Evolutionary conservation across 2,888 invertebrate species (phyloP).

Genomic region (Enchytraeus crypticus): DNA sequence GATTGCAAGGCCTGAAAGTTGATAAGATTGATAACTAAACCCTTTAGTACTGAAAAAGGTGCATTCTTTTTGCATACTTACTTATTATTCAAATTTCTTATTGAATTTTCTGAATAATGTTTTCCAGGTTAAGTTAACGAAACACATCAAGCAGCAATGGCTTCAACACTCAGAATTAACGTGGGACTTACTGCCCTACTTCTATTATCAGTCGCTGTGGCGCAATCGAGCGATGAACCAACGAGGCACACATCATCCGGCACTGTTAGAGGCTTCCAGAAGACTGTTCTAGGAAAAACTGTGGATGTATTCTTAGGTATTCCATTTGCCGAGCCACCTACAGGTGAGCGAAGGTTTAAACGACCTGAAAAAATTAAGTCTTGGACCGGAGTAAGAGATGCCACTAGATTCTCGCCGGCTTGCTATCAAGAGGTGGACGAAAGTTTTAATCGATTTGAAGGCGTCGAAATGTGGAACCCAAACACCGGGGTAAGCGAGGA

Average conservation of each 20-base stretch:
- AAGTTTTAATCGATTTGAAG: conserved; percentile 79
- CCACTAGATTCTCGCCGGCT: conserved; percentile 70
- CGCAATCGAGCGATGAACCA: background rate
- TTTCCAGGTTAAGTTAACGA: too few species aligned
- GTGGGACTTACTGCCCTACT: too few species aligned
- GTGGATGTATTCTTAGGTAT: conserved; percentile 21
- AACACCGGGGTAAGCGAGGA: conserved; percentile 90
- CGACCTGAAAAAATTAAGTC: conserved; percentile 5
- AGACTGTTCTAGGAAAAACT: conserved; percentile 12
- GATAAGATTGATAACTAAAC: too few species aligned
- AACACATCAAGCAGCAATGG: too few species aligned
- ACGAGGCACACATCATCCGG: background rate
- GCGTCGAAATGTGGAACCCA: conserved; percentile 85
- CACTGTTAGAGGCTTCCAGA: background rate
- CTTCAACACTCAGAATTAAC: too few species aligned
- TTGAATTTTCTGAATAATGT: too few species aligned
- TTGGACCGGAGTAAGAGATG: conserved; percentile 9
- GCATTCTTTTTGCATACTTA: too few species aligned
- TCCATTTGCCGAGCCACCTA: conserved; percentile 22
- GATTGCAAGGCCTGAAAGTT: too few species aligned
- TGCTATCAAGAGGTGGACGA: conserved; percentile 77
- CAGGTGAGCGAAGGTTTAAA: conserved; percentile 12
- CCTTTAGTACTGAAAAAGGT: too few species aligned
- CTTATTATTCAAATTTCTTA: too few species aligned
- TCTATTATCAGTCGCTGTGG: too few species aligned